Evolutionary conservation across 2,797 vertebrate species (phyloP), one percentile per base, ranked within the genome.

Genomic region (Pangasius mekongensis): DNA sequence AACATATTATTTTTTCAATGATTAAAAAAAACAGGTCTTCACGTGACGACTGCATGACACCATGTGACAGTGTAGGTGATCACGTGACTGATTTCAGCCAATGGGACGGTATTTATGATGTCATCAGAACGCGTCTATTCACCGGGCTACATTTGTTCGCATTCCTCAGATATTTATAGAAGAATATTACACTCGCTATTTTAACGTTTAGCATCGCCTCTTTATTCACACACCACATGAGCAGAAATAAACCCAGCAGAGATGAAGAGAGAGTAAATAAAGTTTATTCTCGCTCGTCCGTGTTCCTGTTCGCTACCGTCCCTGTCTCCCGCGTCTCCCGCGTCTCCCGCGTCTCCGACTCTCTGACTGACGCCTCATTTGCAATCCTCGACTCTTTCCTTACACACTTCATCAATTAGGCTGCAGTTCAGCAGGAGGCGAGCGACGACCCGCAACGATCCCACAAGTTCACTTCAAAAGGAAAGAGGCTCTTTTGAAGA

Each of bases 391-490:
- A 93, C 90, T 92, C 64, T 94, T 94, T 93, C 93, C 93, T 92
- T 88, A 86, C 77, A 56, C 95, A 96, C 95, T 95, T 96, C 95
- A 96, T 96, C 95, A 95, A 95, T 96, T 95, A 95, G 93, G 93
- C 93, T 76, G 52, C 84, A 87, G 90, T 87, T 89, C 89, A 90
- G 94, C 90, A 93, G 74, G 92, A 91, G 84, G 87, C 76, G 92
- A 91, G 93, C 91, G 91, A 93, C 93, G 92, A 94, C 92, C 93
- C 92, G 93, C 87, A 92, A 93, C 93, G 93, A 94, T 91, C 90
- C 88, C 94, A 93, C 93, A 95, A 94, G 92, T 95, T 95, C 92
- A 96, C 95, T 95, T 96, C 96, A 96, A 96, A 96, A 93, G 95
- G 90, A 89, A 78, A 92, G 93, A 92, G 93, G 94, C 91, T 94